Evolutionary conservation across 2,888 invertebrate species (phyloP), one percentile per base, ranked within the genome.

Genomic region (Luperina nickerlii): DNA sequence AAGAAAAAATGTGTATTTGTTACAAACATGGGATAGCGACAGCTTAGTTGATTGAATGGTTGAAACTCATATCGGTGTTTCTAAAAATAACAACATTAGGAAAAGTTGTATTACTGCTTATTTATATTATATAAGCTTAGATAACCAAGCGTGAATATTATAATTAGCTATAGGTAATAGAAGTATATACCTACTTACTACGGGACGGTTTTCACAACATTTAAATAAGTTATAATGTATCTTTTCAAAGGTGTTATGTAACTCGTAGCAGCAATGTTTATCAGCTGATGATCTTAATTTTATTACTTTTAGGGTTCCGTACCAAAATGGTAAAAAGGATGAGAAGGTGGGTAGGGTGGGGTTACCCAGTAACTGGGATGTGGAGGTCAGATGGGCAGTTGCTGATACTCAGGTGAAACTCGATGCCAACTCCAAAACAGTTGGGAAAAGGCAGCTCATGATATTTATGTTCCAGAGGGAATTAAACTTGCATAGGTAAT

Each of bases 381-480:
- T 51, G 51, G 18, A 51, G 51, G 51, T 18, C 51, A 51, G 51
- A 51, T 18, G 18, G 18, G 7, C 18, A 51, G 18, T 51, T 6
- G 7, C 51, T 51, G 18, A 18, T 51, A 18, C 51, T 18, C 51
- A 18, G 51, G 51, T 51, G 6, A 7, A 18, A 51, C 51, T 51
- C 18, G 51, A 51, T 6, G 51, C 51, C 18, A 15, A 51, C 51
- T 18, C 18, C 51, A 18, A 51, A 1, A 51, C 15, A 51, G 15
- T 51, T 18, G 51, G 51, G 51, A 18, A 18, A 51, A 51, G 51
- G 7, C 51, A 51, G 18, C 18, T 51, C 7, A 51, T 7, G 51
- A 51, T 51, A 84, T 85, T 84, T 82, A 84, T 84, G 82, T 74
- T 65, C 45, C 60, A 27, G 51, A n/a, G 85, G 85, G 85, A 70